Percentiles rank a stretch among this genome's conserved stretches.
phyloP scores from a whole-genome alignment of 2,113 vertebrate species.

The Bos taurus region DNA sequence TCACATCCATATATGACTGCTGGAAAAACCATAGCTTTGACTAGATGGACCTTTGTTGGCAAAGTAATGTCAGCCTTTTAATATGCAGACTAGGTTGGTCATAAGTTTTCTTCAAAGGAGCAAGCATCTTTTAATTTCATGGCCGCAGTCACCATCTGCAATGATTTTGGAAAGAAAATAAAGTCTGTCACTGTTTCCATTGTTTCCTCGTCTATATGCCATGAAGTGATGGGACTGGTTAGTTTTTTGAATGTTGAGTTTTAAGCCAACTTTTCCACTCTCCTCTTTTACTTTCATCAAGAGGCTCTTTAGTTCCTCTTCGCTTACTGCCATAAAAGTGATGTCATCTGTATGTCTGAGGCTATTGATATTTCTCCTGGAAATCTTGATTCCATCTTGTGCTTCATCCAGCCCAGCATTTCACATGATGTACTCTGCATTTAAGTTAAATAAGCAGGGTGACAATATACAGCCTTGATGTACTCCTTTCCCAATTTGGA shows the following conservation, averaged over 20 bases:
- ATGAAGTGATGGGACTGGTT: background rate
- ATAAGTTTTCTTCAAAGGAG: background rate
- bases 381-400: background rate
- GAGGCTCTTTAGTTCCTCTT: background rate
- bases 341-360: background rate
- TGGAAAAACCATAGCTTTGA: background rate
- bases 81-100: background rate
- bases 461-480: background rate
- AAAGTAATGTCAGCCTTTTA: background rate
- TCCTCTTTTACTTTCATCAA: background rate
- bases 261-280: background rate
- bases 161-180: background rate
- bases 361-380: background rate
- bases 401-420: background rate
- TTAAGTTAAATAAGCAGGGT: background rate
- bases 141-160: background rate
- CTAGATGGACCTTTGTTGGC: background rate
- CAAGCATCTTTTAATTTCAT: background rate
- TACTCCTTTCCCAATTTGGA: background rate
- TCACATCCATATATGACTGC: background rate
- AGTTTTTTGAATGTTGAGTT: background rate
- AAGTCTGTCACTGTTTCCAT: background rate
- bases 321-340: background rate
- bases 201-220: background rate
- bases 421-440: background rate